Evolutionary conservation across 2,113 vertebrate genomes (phyloP).

Genomic region (Butorides virescens): DNA sequence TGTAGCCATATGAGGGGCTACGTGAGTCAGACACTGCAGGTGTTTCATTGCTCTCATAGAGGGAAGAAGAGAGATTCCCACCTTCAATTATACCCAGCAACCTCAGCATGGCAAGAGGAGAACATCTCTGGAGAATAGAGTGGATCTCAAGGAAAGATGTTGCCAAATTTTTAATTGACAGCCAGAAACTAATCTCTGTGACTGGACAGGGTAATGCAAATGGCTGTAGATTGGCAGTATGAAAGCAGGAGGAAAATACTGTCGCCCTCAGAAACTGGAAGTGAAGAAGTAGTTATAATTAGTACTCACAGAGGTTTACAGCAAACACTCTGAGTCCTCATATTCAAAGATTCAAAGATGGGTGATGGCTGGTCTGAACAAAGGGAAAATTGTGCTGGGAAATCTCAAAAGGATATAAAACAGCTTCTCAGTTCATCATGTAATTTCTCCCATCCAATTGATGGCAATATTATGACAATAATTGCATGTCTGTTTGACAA

Average conservation of each 20-base stretch:
- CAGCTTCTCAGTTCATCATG: slow-evolving; percentile 10
- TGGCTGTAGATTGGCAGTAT: not conserved
- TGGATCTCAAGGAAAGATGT: not conserved
- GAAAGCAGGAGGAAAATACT: not conserved
- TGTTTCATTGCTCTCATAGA: not conserved
- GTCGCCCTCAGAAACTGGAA: not conserved
- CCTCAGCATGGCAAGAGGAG: not conserved
- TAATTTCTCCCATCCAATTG: slow-evolving; percentile 44
- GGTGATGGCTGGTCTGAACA: slow-evolving; percentile 17
- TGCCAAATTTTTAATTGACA: not conserved
- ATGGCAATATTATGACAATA: slow-evolving; percentile 66
- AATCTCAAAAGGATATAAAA: slow-evolving; percentile 29
- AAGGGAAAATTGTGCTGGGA: slow-evolving; percentile 27
- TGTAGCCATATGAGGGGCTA: fast-evolving
- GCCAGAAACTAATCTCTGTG: not conserved
- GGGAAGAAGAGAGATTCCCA: fast-evolving
- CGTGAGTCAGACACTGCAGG: not conserved
- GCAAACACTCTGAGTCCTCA: not conserved
- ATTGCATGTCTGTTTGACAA: slow-evolving; percentile 64
- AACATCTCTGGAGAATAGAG: not conserved
- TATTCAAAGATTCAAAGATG: not conserved
- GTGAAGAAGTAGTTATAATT: not conserved
- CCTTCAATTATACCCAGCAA: not conserved
- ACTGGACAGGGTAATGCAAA: not conserved
- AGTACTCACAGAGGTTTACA: not conserved